Evolutionary conservation across 2,888 invertebrate species (phyloP).

Genomic region (Cyclophora albipunctata): DNA sequence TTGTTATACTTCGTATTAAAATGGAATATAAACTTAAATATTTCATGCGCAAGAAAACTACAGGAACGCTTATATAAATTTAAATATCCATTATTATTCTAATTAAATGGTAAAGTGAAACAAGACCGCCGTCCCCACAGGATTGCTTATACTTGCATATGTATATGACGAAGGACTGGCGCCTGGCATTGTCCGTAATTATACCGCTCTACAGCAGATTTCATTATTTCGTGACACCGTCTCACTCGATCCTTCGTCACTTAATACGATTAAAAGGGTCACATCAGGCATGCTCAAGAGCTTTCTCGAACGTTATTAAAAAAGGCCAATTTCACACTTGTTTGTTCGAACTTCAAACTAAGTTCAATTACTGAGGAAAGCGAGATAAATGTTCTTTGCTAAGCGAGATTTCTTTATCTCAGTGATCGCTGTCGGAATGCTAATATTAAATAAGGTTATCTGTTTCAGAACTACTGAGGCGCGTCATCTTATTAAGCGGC

Average conservation of each 20-base stretch:
- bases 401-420: constrained; percentile 41
- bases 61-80: too few relatives aligned
- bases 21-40: too few relatives aligned
- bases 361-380: constrained; percentile 7
- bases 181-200: constrained; percentile 50
- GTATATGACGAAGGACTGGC: constrained; percentile 11
- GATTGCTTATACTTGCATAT: constrained; percentile 9
- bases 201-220: constrained; percentile 46
- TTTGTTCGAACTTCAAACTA: constrained; percentile 23
- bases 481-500: constrained; percentile 91
- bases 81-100: constrained; percentile 11
- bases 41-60: too few relatives aligned
- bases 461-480: constrained; percentile 88
- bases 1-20: too few relatives aligned
- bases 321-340: constrained; percentile 32
- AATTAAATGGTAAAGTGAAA: constrained; percentile 25
- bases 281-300: constrained; percentile 41
- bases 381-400: constrained; percentile 36
- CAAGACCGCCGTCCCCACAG: constrained; percentile 15
- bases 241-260: constrained; percentile 44
- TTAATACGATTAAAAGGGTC: constrained; percentile 58
- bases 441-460: constrained; percentile 60
- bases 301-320: constrained; percentile 34
- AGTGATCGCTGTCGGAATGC: constrained; percentile 46
- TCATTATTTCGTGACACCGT: constrained; percentile 53